Evolutionary conservation across 2,888 invertebrate species (phyloP).

Genomic region (Lasioglossum lativentre): DNA sequence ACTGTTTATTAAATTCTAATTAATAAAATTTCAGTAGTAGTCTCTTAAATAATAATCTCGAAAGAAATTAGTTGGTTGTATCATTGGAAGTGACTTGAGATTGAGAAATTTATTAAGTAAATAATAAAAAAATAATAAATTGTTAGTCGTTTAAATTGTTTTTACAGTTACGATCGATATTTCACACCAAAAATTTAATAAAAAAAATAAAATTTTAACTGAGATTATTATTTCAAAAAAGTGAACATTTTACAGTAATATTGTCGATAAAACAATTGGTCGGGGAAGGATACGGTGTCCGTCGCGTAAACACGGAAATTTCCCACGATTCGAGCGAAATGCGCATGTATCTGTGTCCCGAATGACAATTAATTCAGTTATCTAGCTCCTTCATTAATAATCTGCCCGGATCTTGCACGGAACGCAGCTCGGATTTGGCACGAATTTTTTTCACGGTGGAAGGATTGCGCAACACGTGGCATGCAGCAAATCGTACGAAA

Average conservation of each 20-base stretch:
- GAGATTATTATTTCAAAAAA: background rate
- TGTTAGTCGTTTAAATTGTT: too few relatives aligned
- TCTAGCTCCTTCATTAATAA: background rate
- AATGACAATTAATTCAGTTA: background rate
- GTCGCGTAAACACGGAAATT: background rate
- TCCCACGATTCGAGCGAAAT: background rate
- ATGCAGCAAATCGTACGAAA: constrained; percentile 25
- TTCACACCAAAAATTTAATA: too few relatives aligned
- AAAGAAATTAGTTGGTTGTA: too few relatives aligned
- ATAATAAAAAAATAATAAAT: too few relatives aligned
- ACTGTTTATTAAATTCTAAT: too few relatives aligned
- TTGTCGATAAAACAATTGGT: background rate
- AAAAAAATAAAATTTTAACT: too few relatives aligned
- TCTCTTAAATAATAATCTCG: too few relatives aligned
- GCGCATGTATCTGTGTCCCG: background rate
- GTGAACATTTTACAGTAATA: background rate
- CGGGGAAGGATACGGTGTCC: background rate
- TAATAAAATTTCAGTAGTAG: too few relatives aligned
- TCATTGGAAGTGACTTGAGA: too few relatives aligned
- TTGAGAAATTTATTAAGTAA: too few relatives aligned
- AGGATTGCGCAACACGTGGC: constrained; percentile 35
- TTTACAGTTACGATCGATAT: too few relatives aligned
- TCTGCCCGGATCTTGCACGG: background rate
- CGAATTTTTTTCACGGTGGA: background rate
- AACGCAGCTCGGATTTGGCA: constrained; percentile 12